A percentile compares a stretch with the other conserved stretches of the same genome.
These are phyloP conservation scores for Chlorocebus sabaeus DNA, from an alignment of 2,113 vertebrate species.

Conservation along the genomic window DNA sequence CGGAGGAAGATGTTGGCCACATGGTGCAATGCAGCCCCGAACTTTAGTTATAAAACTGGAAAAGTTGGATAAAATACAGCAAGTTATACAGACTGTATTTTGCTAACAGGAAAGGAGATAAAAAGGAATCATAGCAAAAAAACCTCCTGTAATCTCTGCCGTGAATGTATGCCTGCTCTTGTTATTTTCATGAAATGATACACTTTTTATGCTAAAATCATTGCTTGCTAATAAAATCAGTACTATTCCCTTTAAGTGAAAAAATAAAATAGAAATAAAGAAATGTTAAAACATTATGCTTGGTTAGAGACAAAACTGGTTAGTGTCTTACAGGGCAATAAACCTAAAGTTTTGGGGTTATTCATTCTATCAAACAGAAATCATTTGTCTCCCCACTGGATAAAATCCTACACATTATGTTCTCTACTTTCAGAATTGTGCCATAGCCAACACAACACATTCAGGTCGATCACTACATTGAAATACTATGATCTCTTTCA, in stretches of 20 bases:
- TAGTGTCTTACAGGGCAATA: no score
- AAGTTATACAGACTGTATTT: slow-evolving; percentile 84
- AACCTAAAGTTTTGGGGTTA: neutral
- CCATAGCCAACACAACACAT: neutral
- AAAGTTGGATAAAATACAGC: slow-evolving; percentile 93
- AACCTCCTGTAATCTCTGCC: neutral
- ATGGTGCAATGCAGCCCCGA: slow-evolving; percentile 89
- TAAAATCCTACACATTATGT: neutral
- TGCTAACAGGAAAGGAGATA: slow-evolving; percentile 81
- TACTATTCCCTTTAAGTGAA: neutral
- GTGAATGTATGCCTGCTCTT: neutral
- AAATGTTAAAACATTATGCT: neutral
- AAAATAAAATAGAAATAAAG: neutral
- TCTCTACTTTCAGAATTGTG: neutral
- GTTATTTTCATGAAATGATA: neutral
- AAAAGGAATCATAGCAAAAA: slow-evolving; percentile 68
- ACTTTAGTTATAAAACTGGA: slow-evolving; percentile 88
- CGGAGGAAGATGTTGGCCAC: slow-evolving; percentile 86
- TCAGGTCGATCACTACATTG: rapidly evolving
- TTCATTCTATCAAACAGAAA: neutral
- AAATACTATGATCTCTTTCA: neutral
- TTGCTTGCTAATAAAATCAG: neutral
- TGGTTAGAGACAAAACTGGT: neutral
- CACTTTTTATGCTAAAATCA: neutral
- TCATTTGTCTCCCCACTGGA: neutral